A percentile compares a stretch with the other conserved stretches of the same genome.
These are phyloP conservation scores for Platichthys flesus DNA, from an alignment of 2,113 vertebrate species.

Conservation along the genomic window DNA sequence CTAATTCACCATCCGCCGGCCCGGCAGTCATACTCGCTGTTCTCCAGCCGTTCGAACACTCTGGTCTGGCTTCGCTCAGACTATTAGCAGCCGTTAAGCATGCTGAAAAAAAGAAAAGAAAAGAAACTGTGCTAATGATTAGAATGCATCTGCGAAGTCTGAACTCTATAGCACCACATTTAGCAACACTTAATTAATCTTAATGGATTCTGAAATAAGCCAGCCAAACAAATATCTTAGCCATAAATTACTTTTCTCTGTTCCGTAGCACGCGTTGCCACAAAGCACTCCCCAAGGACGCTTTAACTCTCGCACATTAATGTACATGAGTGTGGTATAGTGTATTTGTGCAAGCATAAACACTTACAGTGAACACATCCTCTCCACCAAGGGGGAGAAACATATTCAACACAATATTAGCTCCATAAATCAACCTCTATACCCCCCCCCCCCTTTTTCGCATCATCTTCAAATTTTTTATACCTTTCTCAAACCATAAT, in stretches of 20 bases:
- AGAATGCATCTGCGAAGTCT: slow-evolving; percentile 74
- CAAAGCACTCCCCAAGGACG: slow-evolving; percentile 54
- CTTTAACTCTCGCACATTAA: slow-evolving; percentile 52
- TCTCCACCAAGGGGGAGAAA: background rate
- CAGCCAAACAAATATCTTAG: slow-evolving; percentile 72
- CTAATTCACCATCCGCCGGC: slow-evolving; percentile 40
- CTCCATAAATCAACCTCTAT: slow-evolving; percentile 38
- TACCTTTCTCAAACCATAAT: slow-evolving; percentile 34
- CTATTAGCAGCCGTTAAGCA: slow-evolving; percentile 73
- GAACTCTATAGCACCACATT: slow-evolving; percentile 69
- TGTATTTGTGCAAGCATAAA: slow-evolving; percentile 14
- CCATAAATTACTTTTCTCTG: slow-evolving; percentile 74
- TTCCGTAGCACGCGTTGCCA: slow-evolving; percentile 50
- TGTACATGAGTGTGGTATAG: slow-evolving; percentile 30
- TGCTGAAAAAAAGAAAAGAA: slow-evolving; percentile 25
- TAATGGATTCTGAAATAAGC: slow-evolving; percentile 82
- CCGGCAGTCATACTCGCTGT: slow-evolving; percentile 42
- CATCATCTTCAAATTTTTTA: slow-evolving; percentile 23
- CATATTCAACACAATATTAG: slow-evolving; percentile 48
- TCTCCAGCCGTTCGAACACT: slow-evolving; percentile 66
- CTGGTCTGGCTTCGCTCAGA: slow-evolving; percentile 59
- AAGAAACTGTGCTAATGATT: slow-evolving; percentile 72
- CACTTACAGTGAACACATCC: slow-evolving; percentile 12
- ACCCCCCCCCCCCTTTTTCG: slow-evolving; percentile 9
- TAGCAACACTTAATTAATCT: slow-evolving; percentile 81